Base-by-base conservation (phyloP, 2,888 invertebrate genomes). In the Subacronicta megacephala region DNA sequence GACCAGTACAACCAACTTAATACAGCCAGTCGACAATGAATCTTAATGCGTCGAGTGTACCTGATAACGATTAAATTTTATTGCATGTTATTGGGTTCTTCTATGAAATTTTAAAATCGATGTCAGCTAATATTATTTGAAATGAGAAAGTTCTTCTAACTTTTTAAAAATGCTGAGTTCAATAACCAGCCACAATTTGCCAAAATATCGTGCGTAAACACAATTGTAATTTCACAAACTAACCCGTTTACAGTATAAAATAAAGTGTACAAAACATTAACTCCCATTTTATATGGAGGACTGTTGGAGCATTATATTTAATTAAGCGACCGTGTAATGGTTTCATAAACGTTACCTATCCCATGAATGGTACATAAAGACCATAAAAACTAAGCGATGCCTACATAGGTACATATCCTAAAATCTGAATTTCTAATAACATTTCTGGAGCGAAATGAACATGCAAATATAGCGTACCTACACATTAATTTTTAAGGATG, bases 371-470 rank as follows among this genome's bases (percentile, higher is more conserved):
- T 78, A 78, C 78, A 75, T 41, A 67, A 62, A 67, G 67, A 64
- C 77, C 81, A 78, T 92, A 90, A 92, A 91, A 92, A 90, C 85
- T 88, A 89, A 90, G 85, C 78, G 81, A 59, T 71, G 68, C 80
- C 73, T 80, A 78, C 81, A 68, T 66, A n/a, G n/a, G n/a, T n/a
- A 79, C 75, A 78, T 80, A 82, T 81, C 79, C 81, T 83, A 80
- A 89, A 90, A 90, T 92, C 90, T 90, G 88, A 92, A 92, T 90
- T 88, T 90, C 90, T 90, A 90, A 92, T 91, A 90, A 87, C 86
- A 85, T 85, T 80, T 84, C 89, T 81, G 77, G 77, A 83, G 83
- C 77, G 77, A 84, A 87, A 87, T 88, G 89, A 88, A 89, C 89
- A 89, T 86, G 90, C 86, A 89, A 90, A 90, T 91, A 89, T 84